phyloP scores from a whole-genome alignment of 2,797 vertebrate genomes.

The Acestrorhynchus altus region DNA sequence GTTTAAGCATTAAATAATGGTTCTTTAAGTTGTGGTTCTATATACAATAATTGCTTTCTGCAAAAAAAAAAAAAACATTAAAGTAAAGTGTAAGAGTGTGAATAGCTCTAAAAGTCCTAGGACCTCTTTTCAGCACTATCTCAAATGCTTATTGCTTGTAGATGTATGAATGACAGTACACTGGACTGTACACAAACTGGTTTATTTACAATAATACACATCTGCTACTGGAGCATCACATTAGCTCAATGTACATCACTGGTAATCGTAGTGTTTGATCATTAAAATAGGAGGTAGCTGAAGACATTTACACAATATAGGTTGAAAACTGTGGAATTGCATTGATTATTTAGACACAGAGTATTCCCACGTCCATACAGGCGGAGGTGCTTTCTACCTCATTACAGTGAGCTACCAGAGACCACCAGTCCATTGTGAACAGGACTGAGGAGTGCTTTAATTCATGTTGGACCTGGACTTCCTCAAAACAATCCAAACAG shows the following conservation, averaged over 20 bases:
- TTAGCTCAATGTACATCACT: not conserved
- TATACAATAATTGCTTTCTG: no score
- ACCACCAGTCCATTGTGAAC: not conserved
- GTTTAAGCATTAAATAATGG: no score
- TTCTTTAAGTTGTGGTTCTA: no score
- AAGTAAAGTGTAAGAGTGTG: no score
- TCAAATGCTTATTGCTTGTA: no score
- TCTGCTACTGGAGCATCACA: constrained; percentile 39
- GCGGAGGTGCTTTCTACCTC: no score
- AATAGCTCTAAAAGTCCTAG: no score
- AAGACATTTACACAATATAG: constrained; percentile 14
- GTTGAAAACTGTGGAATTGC: not conserved
- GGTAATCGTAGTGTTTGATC: constrained; percentile 20
- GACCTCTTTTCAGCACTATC: no score
- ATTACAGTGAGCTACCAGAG: not conserved
- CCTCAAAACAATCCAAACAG: not conserved
- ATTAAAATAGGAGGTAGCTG: constrained; percentile 52
- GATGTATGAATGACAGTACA: not conserved
- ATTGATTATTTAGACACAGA: not conserved
- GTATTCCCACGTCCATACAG: not conserved
- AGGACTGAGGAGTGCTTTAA: not conserved
- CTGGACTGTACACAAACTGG: constrained; percentile 25
- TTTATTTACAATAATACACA: constrained; percentile 76
- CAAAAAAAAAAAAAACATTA: no score
- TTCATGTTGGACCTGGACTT: not conserved